phyloP scores from a whole-genome alignment of 2,888 invertebrate genomes.

The Tipula unca region DNA sequence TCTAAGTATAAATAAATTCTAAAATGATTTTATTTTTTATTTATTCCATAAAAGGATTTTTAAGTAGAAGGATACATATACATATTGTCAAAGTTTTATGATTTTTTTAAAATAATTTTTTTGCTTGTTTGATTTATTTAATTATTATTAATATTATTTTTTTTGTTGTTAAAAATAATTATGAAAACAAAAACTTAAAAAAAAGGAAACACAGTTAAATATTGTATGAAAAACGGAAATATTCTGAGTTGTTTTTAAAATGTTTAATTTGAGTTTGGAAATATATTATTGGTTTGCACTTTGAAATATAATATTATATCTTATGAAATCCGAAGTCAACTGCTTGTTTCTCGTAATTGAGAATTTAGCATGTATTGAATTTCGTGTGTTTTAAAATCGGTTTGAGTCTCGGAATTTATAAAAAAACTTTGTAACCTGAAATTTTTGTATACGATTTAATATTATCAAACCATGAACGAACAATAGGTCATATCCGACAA shows the following conservation, averaged over 20 bases:
- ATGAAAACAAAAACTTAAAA: neutral
- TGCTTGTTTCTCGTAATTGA: too few relatives aligned
- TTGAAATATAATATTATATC: neutral
- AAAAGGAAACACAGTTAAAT: neutral
- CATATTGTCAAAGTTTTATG: neutral
- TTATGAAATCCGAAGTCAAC: too few relatives aligned
- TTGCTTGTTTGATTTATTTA: neutral
- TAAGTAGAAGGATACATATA: neutral
- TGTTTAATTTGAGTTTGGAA: neutral
- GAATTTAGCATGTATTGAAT: too few relatives aligned
- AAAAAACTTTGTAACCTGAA: too few relatives aligned
- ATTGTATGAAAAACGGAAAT: neutral
- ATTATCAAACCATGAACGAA: too few relatives aligned
- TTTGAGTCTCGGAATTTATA: too few relatives aligned
- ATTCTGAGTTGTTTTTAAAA: neutral
- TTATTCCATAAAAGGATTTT: slow-evolving; percentile 8
- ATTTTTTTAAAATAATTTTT: neutral
- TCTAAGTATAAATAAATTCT: slow-evolving; percentile 1
- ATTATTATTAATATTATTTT: too few relatives aligned
- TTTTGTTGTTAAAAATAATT: too few relatives aligned
- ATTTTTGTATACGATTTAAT: too few relatives aligned
- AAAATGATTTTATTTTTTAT: neutral
- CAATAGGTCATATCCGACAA: too few relatives aligned
- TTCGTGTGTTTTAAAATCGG: too few relatives aligned
- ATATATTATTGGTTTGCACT: neutral